phyloP scores from a whole-genome alignment of 64 coral and sea anemone species.

The Montipora cactus region DNA sequence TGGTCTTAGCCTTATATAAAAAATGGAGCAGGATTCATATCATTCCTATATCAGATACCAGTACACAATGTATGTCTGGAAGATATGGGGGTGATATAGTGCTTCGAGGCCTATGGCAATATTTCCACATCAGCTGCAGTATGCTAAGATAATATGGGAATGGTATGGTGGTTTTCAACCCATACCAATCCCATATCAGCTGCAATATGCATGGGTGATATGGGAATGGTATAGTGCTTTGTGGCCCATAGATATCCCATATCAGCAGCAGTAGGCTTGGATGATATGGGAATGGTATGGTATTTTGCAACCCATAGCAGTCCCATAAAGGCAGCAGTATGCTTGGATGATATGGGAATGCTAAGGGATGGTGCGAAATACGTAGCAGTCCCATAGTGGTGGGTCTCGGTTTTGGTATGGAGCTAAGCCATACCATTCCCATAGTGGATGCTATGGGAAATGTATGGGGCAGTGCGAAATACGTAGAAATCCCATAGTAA shows the following conservation, averaged over 20 bases:
- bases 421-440: too few relatives aligned
- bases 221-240: background rate
- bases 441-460: too few relatives aligned
- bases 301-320: background rate
- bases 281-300: background rate
- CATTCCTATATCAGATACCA: background rate
- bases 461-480: background rate
- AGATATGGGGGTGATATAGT: too few relatives aligned
- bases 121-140: too few relatives aligned
- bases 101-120: too few relatives aligned
- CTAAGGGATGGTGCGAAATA: background rate
- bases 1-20: background rate
- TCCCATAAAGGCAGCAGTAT: background rate
- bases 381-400: background rate
- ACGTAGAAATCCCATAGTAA: background rate
- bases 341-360: background rate
- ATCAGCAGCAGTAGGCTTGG: background rate
- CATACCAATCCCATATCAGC: background rate
- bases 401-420: too few relatives aligned
- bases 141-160: background rate
- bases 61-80: too few relatives aligned
- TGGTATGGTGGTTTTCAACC: background rate
- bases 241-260: background rate
- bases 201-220: background rate
- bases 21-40: background rate